Conservation (phyloP, 1,140 invertebrate genomes). For the Aphidius ervi region DNA sequence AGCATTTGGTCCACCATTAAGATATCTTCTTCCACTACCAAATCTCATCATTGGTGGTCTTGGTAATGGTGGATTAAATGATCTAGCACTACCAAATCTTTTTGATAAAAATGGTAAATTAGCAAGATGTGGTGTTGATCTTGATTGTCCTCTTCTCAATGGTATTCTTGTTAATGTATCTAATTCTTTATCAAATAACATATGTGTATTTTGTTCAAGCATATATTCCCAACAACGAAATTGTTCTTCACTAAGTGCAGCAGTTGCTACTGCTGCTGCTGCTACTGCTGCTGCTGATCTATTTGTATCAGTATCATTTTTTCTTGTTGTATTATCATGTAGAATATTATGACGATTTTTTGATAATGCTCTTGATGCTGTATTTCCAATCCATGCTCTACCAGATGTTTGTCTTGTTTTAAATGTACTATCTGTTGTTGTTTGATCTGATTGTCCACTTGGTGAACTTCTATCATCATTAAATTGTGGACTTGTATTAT, state of each 20-base stretch:
- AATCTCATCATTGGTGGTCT: conserved; percentile 44
- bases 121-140: conserved; percentile 46
- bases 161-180: conserved; percentile 72
- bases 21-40: conserved; percentile 50
- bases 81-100: conserved; percentile 74
- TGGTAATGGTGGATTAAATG: conserved; percentile 59
- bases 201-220: conserved; percentile 84
- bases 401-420: conserved; percentile 49
- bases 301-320: conserved; percentile 55
- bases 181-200: conserved; percentile 82
- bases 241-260: conserved; percentile 70
- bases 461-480: conserved; percentile 69
- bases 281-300: conserved; percentile 45
- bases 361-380: conserved; percentile 37
- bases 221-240: conserved; percentile 92
- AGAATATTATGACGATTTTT: conserved; percentile 46
- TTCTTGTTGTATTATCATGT: conserved; percentile 38
- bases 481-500: conserved; percentile 42
- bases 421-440: conserved; percentile 57
- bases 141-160: conserved; percentile 49
- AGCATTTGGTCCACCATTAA: conserved; percentile 72
- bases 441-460: conserved; percentile 76
- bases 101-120: conserved; percentile 63
- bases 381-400: conserved; percentile 42
- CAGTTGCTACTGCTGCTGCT: too few relatives aligned